A percentile compares a stretch with the other conserved stretches of the same genome.
These are phyloP conservation scores for Drosophila bocqueti DNA, from an alignment of 1,140 invertebrate genomes.

Conservation along the genomic window DNA sequence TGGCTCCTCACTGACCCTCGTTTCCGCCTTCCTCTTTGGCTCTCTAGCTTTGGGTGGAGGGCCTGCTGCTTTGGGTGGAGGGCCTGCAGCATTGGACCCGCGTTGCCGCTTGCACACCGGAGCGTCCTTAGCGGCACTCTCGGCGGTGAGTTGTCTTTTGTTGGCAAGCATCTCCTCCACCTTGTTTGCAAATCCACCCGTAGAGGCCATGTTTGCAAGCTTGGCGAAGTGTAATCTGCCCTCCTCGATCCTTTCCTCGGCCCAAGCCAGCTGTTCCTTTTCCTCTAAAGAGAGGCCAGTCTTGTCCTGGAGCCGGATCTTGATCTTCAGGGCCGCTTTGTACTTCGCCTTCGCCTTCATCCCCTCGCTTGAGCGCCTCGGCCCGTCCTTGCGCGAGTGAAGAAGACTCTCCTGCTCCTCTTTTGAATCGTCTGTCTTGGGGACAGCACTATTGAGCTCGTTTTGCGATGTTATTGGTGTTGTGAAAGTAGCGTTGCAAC, in stretches of 20 bases:
- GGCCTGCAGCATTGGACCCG: not conserved
- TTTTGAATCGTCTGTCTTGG: not conserved
- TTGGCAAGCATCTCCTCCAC: conserved; percentile 1
- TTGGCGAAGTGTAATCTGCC: not conserved
- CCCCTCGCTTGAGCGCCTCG: conserved; percentile 1
- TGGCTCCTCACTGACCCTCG: not conserved
- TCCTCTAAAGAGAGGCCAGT: not conserved
- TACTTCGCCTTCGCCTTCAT: conserved; percentile 2
- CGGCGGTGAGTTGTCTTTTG: not conserved
- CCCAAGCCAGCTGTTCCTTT: not conserved
- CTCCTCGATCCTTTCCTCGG: not conserved
- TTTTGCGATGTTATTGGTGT: not conserved
- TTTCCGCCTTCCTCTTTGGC: not conserved
- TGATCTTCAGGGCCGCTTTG: not conserved
- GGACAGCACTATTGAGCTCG: not conserved
- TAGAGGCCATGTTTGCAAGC: not conserved
- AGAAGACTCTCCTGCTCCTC: not conserved
- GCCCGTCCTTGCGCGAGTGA: not conserved
- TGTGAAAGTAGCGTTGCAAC: not conserved
- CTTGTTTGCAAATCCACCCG: not conserved
- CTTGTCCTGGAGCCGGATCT: not conserved
- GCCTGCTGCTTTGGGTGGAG: not conserved
- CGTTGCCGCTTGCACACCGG: not conserved
- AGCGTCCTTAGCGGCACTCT: not conserved
- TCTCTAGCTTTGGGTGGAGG: not conserved